Percentiles rank a stretch among this genome's conserved stretches.
phyloP scores from a whole-genome alignment of 2,888 invertebrate species.

The Spisula subtruncata region DNA sequence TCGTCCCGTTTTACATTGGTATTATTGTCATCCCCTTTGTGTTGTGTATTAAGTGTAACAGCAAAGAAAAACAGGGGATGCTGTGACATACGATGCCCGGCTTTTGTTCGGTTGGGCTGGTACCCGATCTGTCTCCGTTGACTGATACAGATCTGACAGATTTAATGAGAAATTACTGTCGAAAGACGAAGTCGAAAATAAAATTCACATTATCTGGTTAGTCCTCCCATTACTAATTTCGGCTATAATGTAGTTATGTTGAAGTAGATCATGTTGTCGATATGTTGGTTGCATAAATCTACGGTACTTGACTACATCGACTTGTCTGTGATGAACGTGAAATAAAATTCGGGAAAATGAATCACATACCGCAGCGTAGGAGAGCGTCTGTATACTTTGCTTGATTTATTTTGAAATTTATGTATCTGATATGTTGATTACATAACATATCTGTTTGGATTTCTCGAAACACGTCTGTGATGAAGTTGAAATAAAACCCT shows the following conservation, averaged over 20 bases:
- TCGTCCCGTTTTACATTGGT: not conserved
- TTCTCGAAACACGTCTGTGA: not conserved
- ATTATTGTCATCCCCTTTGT: not conserved
- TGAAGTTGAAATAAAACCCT: not conserved
- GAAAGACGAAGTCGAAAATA: not conserved
- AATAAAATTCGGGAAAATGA: not conserved
- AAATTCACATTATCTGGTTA: not conserved
- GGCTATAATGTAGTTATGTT: not conserved
- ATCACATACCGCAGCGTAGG: not conserved
- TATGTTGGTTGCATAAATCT: not conserved
- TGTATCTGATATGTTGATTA: too few relatives aligned
- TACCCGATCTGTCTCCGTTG: slow-evolving; percentile 1
- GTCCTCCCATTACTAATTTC: not conserved
- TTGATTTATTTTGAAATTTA: not conserved
- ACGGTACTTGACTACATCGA: not conserved
- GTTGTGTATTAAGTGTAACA: slow-evolving; percentile 7
- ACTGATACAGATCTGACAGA: slow-evolving; percentile 12
- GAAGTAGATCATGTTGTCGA: not conserved
- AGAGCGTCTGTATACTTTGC: not conserved
- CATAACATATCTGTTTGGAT: too few relatives aligned
- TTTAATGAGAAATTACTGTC: slow-evolving; percentile 2
- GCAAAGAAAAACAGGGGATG: slow-evolving; percentile 21
- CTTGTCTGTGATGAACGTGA: not conserved
- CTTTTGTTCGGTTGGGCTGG: not conserved
- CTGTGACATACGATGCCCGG: slow-evolving; percentile 17